A percentile compares a stretch with the other conserved stretches of the same genome.
Conservation (phyloP, 2,888 invertebrate genomes). For the Drosophila fulvimacula region DNA sequence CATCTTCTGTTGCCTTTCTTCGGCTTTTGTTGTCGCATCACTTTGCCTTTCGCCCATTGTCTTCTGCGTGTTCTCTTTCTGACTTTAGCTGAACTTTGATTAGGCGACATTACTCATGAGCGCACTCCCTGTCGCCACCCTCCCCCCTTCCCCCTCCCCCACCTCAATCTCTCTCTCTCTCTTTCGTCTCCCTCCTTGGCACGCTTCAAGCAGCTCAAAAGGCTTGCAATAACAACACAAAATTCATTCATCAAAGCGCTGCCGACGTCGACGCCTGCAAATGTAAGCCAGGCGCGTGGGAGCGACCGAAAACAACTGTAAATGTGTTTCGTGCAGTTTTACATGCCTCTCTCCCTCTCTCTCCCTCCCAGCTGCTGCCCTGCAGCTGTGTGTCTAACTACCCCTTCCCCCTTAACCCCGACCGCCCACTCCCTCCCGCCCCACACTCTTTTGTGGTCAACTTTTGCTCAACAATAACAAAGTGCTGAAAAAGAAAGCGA, state of each 20-base stretch:
- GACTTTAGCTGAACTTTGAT: slow-evolving; percentile 60
- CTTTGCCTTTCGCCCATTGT: slow-evolving; percentile 33
- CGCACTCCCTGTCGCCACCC: background rate
- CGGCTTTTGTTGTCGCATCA: slow-evolving; percentile 34
- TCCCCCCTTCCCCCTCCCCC: background rate
- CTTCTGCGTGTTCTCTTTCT: slow-evolving; percentile 2
- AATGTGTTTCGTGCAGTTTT: slow-evolving; percentile 59
- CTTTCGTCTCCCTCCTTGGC: background rate
- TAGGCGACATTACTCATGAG: slow-evolving; percentile 37
- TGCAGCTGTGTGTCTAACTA: slow-evolving; percentile 26
- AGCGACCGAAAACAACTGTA: slow-evolving; percentile 25
- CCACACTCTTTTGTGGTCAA: slow-evolving; percentile 53
- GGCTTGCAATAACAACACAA: slow-evolving; percentile 28
- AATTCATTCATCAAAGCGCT: slow-evolving; percentile 56
- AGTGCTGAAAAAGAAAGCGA: slow-evolving; percentile 20
- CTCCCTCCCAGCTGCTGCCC: background rate
- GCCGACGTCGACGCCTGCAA: slow-evolving; percentile 29
- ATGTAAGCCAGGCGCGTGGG: slow-evolving; percentile 16
- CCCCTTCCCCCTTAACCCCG: background rate
- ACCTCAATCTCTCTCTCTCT: background rate
- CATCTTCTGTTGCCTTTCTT: slow-evolving; percentile 21
- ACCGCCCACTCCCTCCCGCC: background rate
- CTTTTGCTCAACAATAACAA: slow-evolving; percentile 36
- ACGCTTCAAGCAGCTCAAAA: slow-evolving; percentile 24
- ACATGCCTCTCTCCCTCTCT: slow-evolving; percentile 26